Base-by-base conservation (phyloP, 2,113 vertebrate genomes). In the Hippolais icterina region DNA sequence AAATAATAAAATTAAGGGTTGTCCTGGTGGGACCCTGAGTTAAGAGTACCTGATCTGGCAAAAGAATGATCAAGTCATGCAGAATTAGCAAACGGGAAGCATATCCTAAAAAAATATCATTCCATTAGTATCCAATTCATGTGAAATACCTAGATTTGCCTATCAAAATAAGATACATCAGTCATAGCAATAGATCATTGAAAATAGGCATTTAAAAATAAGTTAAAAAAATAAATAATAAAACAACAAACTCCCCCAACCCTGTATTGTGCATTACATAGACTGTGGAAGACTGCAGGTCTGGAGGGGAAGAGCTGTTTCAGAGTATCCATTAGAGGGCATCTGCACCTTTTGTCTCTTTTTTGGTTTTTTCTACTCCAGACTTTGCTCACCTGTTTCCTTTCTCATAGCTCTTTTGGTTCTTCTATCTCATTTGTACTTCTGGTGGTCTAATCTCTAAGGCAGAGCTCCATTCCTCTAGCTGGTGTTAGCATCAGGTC, bases 221-320 rank as follows among this genome's bases (percentile, higher is more conserved):
- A n/a, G 4, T 39, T 2, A 16, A 52, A 44, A 9, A 49, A 52
- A 5, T 2, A 44, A 56, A 20, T 2, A 14, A 54, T 46, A 52
- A 39, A 57, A 5, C 8, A 23, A 21, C 6, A 8, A 6, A 12
- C 3, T 2, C 6, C 12, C 16, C 29, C 9, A 20, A 0, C 2
- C 12, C 16, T 4, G 4, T 22, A 18, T 4, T 53, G 10, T 5
- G 3, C 39, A 15, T 39, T 46, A 33, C 6, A 35, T 1, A 69
- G 5, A 27, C 11, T 37, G 7, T 33, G 12, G 1, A 20, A 69
- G 20, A 23, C n/a, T 49, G 20, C 11, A 69, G 9, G 9, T 49
- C 16, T 20, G 54, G 44, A 59, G 41, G 20, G 10, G 16, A 86
- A 64, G 10, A 46, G 6, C 10, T 25, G 4, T 50, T 89, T 22